Base-by-base conservation (phyloP, 2,888 invertebrate genomes). In the Pardosa pseudoannulata region DNA sequence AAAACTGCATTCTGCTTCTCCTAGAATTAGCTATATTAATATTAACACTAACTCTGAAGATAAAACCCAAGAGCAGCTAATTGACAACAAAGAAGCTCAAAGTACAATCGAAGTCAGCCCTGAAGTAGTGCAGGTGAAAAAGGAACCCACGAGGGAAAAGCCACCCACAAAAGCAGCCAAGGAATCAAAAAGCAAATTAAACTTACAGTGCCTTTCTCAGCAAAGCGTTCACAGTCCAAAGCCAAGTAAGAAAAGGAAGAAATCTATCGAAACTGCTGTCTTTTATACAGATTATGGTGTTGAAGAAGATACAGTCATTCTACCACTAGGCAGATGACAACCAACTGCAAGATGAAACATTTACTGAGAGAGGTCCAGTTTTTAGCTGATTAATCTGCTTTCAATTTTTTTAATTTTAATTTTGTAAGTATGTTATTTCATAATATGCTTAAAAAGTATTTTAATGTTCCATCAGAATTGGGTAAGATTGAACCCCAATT, bases 1-100 rank as follows among this genome's bases (percentile, higher is more conserved):
- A 90, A 95, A 94, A 91, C 92, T 96, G 50, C 95, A 96, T 91
- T 94, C 95, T 46, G 89, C 89, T 13, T 91, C 91, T 0, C 88
- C 90, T 19, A 88, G 62, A 27, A 19, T 65, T 0, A 65, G 23
- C 23, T 13, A 56, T 5, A n/a, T n/a, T n/a, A n/a, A n/a, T n/a
- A n/a, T n/a, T n/a, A n/a, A n/a, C n/a, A n/a, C n/a, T n/a, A n/a
- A n/a, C n/a, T n/a, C n/a, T n/a, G n/a, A n/a, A n/a, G n/a, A n/a
- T n/a, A n/a, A n/a, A n/a, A n/a, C n/a, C n/a, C n/a, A n/a, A n/a
- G 70, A 65, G 46, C 32, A 71, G 23, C 23, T 6, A 36, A n/a
- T n/a, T n/a, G 9, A 13, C 0, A 3, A 50, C 23, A 31, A 50
- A 23, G 50, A 50, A 28, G 50, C 7, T 16, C 50, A 32, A 72